Conservation (phyloP, 1,140 invertebrate genomes). For the Drosophila punjabiensis region DNA sequence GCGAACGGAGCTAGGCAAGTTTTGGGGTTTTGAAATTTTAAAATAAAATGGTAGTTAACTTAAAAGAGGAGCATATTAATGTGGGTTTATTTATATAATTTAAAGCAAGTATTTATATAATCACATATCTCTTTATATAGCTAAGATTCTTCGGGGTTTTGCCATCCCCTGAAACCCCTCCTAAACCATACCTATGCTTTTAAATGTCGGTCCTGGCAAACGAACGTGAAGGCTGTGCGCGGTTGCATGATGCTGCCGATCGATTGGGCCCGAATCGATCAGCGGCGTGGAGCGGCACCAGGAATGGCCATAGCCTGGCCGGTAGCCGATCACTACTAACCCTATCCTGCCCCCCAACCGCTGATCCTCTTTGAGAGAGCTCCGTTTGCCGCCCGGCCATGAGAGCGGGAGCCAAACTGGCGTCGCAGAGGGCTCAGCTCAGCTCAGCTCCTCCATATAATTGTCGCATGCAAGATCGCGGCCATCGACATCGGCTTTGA, state of each 20-base stretch:
- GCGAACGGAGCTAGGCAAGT: background rate
- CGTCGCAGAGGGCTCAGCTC: conserved; percentile 52
- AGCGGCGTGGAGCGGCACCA: conserved; percentile 60
- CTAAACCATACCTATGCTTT: background rate
- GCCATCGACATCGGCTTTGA: conserved; percentile 62
- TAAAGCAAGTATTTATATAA: accelerated
- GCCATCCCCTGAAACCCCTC: background rate
- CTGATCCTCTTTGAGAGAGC: conserved; percentile 29
- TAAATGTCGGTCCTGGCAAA: background rate
- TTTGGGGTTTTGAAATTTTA: background rate
- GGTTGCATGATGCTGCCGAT: conserved; percentile 84
- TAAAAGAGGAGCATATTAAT: background rate
- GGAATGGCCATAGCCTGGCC: conserved; percentile 49
- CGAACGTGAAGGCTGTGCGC: conserved; percentile 64
- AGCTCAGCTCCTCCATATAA: conserved; percentile 55
- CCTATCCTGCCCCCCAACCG: background rate
- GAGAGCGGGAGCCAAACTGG: conserved; percentile 73
- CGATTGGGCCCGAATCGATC: conserved; percentile 82
- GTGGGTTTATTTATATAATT: no score
- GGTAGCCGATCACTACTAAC: conserved; percentile 57
- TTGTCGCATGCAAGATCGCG: conserved; percentile 82
- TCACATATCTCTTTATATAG: accelerated
- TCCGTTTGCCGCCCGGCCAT: conserved; percentile 42
- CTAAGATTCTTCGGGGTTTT: no score
- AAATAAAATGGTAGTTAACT: background rate